Base-by-base conservation (phyloP, 2,888 invertebrate species). In the Philaethria dido region DNA sequence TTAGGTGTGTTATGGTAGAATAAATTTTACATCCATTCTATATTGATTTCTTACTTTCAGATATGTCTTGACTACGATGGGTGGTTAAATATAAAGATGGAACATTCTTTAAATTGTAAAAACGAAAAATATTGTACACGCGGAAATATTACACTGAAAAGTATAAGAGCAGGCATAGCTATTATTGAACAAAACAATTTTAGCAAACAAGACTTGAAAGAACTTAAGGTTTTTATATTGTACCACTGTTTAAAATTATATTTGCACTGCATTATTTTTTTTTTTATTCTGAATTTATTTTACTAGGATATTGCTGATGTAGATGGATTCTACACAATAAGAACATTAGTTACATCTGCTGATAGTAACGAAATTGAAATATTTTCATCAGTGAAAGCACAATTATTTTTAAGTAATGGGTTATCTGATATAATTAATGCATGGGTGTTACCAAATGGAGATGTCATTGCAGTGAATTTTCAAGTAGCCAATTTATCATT, bases 351-450 rank as follows among this genome's bases (percentile, higher is more conserved):
- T 0, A 94, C 94, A 22, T 94, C 95, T 74, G 93, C 95, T 55
- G 95, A 96, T 77, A 95, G 95, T 29, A 92, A 88, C 71, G 95
- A 95, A 81, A 91, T 93, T 22, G 94, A 94, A 71, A 97, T 97
- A 77, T 85, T 96, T 13, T 96, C 97, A 11, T 96, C 97, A 69
- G 94, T 96, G 22, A 97, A 96, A 92, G 97, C 98, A 16, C 95
- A 95, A 88, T 93, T 95, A 71, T 90, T 98, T 70, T 90, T 97
- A 42, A 96, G 96, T 72, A 95, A 96, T 52, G 94, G 95, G 63
- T 88, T 98, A 14, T 95, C 95, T 72, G 98, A 98, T 81, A 93
- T 95, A 25, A 88, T 98, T 20, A 96, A 96, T 77, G 91, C 97
- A 20, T 97, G 97, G 83, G 89, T 98, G 52, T 95, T 98, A 80